Evolutionary conservation across 2,888 invertebrate genomes (phyloP).

Genomic region (Zele albiditarsus): DNA sequence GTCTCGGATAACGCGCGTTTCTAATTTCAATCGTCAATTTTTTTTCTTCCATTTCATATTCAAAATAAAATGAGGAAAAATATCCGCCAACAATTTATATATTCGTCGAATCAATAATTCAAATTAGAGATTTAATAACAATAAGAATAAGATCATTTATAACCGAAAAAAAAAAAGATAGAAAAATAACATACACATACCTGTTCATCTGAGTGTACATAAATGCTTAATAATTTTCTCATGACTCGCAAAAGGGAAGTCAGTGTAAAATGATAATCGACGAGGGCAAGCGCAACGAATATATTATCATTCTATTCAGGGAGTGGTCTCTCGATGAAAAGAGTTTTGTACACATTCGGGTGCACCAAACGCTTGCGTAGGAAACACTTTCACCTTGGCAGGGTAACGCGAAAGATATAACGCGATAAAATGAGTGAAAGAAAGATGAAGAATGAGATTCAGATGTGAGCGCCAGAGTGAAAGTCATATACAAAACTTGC

Average conservation of each 20-base stretch:
- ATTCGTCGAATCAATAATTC: neutral
- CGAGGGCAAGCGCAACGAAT: neutral
- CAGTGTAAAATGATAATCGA: conserved; percentile 11
- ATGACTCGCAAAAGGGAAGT: conserved; percentile 19
- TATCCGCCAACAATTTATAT: neutral
- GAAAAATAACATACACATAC: neutral
- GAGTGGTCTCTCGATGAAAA: conserved; percentile 42
- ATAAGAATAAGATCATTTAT: neutral
- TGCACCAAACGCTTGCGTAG: conserved; percentile 43
- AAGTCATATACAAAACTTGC: conserved; percentile 9
- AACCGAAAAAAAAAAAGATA: neutral
- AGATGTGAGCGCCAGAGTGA: conserved; percentile 11
- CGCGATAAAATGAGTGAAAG: conserved; percentile 8
- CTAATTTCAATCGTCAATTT: conserved; percentile 25
- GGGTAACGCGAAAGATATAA: conserved; percentile 46
- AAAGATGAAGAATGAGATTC: conserved; percentile 13
- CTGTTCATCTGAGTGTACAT: neutral
- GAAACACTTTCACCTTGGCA: conserved; percentile 59
- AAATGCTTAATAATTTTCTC: neutral
- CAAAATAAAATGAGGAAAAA: neutral
- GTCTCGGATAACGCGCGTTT: conserved; percentile 23
- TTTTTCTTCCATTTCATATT: neutral
- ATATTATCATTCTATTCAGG: conserved; percentile 44
- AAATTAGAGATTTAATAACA: neutral
- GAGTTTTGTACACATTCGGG: conserved; percentile 49